Base-by-base conservation (phyloP, 2,797 vertebrate species). In the Lutjanus campechanus region DNA sequence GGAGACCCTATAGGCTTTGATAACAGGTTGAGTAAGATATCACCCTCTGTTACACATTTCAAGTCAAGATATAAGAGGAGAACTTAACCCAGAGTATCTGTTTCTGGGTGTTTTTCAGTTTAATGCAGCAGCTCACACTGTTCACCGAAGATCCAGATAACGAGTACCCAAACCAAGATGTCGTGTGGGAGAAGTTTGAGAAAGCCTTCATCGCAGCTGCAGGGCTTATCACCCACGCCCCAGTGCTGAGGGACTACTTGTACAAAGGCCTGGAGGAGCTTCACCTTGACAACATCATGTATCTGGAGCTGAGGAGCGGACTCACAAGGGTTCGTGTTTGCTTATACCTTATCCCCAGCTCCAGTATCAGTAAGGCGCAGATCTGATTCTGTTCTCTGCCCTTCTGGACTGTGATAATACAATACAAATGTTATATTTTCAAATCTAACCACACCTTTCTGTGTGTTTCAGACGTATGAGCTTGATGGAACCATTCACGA, bases 191-290 rank as follows among this genome's bases (percentile, higher is more conserved):
- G 40, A 96, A 87, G 91, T 98, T 98, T 91, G 95, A 98, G 90
- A 94, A 93, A 70, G 73, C 93, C 62, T 98, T 99, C 76, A 77
- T 87, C 0, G 90, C 91, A 3, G 90, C 95, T 55, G 91, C 94
- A 0, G 97, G 97, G 20, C 94, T 99, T 3, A 92, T 98, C 84
- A 94, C 88, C 10, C 96, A 97, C 1, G 96, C 97, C 15, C 97
- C 97, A 1, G 97, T 98, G 69, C 96, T 98, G 88, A 97, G 90
- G 89, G 96, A 96, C 81, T 98, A 97, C 69, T 84, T 97, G 70
- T 96, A 96, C 84, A 91, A 92, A 80, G 96, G 95, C 53, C 90
- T 99, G 73, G 88, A 91, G 79, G 96, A 97, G 82, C 95, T 98
- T 73, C 95, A 95, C 49, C 71, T 86, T 47, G 97, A 99, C 90